These are phyloP conservation scores for Chironex yamaguchii DNA, from an alignment of 30 jellyfish, hydroid and myxozoan species.

Conservation along the genomic window DNA sequence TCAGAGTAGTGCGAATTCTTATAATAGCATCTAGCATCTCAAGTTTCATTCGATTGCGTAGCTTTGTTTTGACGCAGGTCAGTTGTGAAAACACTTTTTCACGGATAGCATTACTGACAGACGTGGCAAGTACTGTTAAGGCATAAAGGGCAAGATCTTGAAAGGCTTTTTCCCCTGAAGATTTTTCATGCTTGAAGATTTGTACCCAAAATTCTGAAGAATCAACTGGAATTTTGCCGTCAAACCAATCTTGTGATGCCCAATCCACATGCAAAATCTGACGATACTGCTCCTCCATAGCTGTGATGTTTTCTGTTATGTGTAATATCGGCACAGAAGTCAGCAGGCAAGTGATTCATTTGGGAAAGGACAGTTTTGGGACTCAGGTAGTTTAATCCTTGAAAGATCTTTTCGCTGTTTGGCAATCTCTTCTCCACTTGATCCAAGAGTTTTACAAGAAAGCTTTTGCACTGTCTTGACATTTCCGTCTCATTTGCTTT, in stretches of 20 bases:
- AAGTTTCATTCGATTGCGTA: constrained; percentile 52
- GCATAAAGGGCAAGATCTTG: constrained; percentile 45
- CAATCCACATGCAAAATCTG: constrained; percentile 46
- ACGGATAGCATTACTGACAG: constrained; percentile 70
- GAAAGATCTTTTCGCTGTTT: constrained; percentile 2
- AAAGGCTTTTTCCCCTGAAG: constrained; percentile 7
- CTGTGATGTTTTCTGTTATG: constrained; percentile 8
- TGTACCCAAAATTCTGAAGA: constrained; percentile 47
- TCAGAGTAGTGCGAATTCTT: constrained; percentile 49
- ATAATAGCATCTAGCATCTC: constrained; percentile 62
- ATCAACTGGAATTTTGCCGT: constrained; percentile 37
- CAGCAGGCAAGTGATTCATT: constrained; percentile 11
- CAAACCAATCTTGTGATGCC: constrained; percentile 41
- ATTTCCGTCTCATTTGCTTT: constrained; percentile 8
- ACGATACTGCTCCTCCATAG: constrained; percentile 59
- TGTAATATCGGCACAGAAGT: constrained; percentile 30
- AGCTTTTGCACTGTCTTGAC: constrained; percentile 13
- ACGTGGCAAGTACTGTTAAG: constrained; percentile 50
- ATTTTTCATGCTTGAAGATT: not conserved
- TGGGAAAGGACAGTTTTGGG: constrained; percentile 37
- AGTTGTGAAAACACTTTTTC: constrained; percentile 65
- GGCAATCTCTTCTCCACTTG: constrained; percentile 43
- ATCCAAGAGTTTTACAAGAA: constrained; percentile 41
- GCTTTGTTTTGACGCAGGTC: constrained; percentile 60
- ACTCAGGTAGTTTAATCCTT: constrained; percentile 31